Evolutionary conservation across 2,797 vertebrate species (phyloP), one percentile per base, ranked within the genome.

Genomic region (Gymnoscopelus microlampas): DNA sequence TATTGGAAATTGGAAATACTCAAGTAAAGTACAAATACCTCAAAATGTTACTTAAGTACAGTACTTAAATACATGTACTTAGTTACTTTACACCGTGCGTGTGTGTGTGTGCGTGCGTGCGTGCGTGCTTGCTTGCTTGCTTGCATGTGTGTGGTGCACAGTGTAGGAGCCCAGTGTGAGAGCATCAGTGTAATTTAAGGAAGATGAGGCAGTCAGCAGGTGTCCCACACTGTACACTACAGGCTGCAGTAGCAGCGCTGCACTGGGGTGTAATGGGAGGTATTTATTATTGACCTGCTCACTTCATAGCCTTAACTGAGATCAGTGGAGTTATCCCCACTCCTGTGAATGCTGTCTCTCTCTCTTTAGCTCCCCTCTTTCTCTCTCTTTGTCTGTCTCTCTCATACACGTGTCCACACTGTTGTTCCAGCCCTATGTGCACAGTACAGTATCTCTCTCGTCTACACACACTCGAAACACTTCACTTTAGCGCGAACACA

Each of bases 271-370:
- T 90, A 93, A 91, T 91, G 81, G 88, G 84, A 90, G 80, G 79
- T 92, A 90, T 93, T 93, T 89, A 89, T 91, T 93, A 93, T 93
- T 89, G 93, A 92, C 85, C 57, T 68, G 73, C 82, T 82, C 79
- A 73, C 73, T 74, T 86, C 83, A 78, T 85, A 85, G 84, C 73
- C 83, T 90, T 88, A 19, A 85, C 88, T 73, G 85, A 81, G 77
- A 83, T 81, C 66, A 73, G 77, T 77, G 70, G 84, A 85, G 90
- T 85, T 90, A 90, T 91, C 88, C 90, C 73, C 86, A 86, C 85
- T 86, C 86, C 81, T 53, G 66, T 82, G 73, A 78, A 72, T 66
- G 61, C 66, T 63, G 79, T 77, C 80, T 79, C 73, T 23, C 56
- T 66, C 73, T 63, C 63, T 58, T 55, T 60, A 6, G 2, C 62